Base-by-base conservation (phyloP, 2,113 vertebrate species). In the Sinocyclocheilus grahami region DNA sequence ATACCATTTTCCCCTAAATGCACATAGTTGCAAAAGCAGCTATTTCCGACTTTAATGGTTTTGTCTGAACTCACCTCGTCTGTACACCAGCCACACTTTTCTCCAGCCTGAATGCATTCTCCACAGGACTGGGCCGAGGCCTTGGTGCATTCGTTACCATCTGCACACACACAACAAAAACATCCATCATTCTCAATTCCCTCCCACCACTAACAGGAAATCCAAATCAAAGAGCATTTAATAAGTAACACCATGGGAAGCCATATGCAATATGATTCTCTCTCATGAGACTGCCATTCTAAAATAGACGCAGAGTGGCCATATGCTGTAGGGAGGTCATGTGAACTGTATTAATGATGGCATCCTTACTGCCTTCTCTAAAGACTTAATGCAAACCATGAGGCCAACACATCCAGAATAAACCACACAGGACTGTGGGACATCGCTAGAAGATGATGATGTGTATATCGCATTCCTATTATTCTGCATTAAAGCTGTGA, bases 61-160 rank as follows among this genome's bases (percentile, higher is more conserved):
- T 81, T 0, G 48, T 46, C 14, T 55, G 22, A 24, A 96, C 97
- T 95, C 94, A 99, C 98, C 76, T 92, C 90, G 84, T 97, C 95
- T 11, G 95, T 94, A 91, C 98, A 99, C 98, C 98, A 99, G 2
- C 97, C 98, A 89, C 98, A 99, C 48, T 94, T 95, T 89, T 97
- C 96, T 3, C 97, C 95, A 9, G 97, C 96, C 91, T 99, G 97
- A 94, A 99, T 99, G 90, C 98, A 99, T 87, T 98, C 97, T 27
- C 97, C 98, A 91, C 98, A 99, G 1, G 98, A 99, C 90, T 98
- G 98, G 60, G 97, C 98, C 86, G 97, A 99, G 6, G 96, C 96
- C 92, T 97, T 97, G 92, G 97, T 96, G 94, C 98, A 99, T 60
- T 95, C 94, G 55, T 96, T 99, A 86, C 96, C 96, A 95, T 97